Evolutionary conservation across 2,797 vertebrate species (phyloP).

Genomic region (Enteromius fasciolatus): DNA sequence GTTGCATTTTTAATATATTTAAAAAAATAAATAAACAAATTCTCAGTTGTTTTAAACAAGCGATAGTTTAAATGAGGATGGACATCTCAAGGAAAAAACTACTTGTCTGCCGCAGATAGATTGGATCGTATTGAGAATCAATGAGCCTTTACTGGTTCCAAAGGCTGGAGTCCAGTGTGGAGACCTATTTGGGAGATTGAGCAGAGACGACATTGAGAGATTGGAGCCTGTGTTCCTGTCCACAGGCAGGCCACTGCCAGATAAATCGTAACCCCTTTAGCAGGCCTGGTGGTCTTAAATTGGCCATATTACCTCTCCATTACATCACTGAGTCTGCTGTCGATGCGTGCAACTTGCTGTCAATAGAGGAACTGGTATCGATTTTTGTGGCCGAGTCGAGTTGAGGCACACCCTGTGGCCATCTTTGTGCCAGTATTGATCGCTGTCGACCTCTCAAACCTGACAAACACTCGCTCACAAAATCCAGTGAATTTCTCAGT

Average conservation of each 20-base stretch:
- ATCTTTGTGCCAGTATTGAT: slow-evolving; percentile 52
- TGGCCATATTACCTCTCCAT: slow-evolving; percentile 25
- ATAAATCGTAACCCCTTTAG: slow-evolving; percentile 39
- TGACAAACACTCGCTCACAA: slow-evolving; percentile 10
- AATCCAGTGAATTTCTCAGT: background rate
- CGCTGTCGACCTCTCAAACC: slow-evolving; percentile 6
- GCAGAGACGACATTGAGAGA: background rate
- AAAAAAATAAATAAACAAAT: no score
- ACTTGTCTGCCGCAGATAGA: background rate
- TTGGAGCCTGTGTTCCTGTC: slow-evolving; percentile 2
- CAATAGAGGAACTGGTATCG: slow-evolving; percentile 41
- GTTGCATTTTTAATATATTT: background rate
- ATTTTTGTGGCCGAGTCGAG: slow-evolving; percentile 42
- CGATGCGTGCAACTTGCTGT: slow-evolving; percentile 24
- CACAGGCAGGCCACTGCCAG: slow-evolving; percentile 25
- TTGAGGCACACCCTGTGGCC: slow-evolving; percentile 1
- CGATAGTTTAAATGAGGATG: background rate
- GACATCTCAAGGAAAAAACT: background rate
- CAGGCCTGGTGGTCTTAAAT: slow-evolving; percentile 25
- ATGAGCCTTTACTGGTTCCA: slow-evolving; percentile 2
- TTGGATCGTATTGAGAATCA: slow-evolving; percentile 29
- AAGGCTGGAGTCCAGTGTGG: slow-evolving; percentile 3
- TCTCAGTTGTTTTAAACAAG: no score
- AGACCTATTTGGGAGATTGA: slow-evolving; percentile 13
- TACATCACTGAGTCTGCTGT: slow-evolving; percentile 42